A percentile compares a stretch with the other conserved stretches of the same genome.
Evolutionary conservation across 2,797 vertebrate species (phyloP).

Genomic region (Ctenopoma multispine): DNA sequence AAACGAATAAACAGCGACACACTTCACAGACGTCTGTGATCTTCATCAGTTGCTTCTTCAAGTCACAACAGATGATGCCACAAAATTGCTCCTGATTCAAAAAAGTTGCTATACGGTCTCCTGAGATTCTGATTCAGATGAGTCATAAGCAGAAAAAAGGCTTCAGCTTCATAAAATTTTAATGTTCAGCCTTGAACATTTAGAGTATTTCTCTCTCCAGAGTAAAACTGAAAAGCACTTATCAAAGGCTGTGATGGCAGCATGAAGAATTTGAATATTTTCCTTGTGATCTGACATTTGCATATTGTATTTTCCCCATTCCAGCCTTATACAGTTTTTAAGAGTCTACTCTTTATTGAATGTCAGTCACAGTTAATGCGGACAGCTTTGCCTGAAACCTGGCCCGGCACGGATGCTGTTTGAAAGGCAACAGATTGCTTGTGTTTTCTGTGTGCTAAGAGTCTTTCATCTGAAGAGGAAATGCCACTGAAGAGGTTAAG

Average conservation of each 20-base stretch:
- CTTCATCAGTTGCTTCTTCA: slow-evolving; percentile 25
- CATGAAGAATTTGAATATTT: slow-evolving; percentile 35
- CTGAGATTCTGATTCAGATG: slow-evolving; percentile 34
- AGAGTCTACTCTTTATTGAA: slow-evolving; percentile 27
- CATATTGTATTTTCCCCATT: slow-evolving; percentile 47
- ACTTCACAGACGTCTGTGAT: slow-evolving; percentile 37
- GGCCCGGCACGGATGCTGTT: not conserved
- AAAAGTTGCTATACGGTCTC: slow-evolving; percentile 27
- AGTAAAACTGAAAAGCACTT: slow-evolving; percentile 43
- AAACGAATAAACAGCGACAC: slow-evolving; percentile 30
- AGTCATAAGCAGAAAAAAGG: slow-evolving; percentile 54
- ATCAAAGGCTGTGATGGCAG: slow-evolving; percentile 40
- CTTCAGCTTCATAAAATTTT: slow-evolving; percentile 45
- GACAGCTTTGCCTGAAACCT: not conserved
- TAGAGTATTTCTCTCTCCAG: slow-evolving; percentile 30
- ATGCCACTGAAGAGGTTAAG: slow-evolving; percentile 12
- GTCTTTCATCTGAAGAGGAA: not conserved
- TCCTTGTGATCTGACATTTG: slow-evolving; percentile 47
- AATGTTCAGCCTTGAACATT: slow-evolving; percentile 55
- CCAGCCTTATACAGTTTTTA: slow-evolving; percentile 8
- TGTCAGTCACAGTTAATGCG: slow-evolving; percentile 35
- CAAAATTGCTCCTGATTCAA: slow-evolving; percentile 22
- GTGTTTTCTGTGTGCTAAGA: not conserved
- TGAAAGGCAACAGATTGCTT: not conserved
- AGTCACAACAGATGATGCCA: slow-evolving; percentile 18